phyloP scores from a whole-genome alignment of 1,140 invertebrate species.

The Teleogryllus occipitalis region DNA sequence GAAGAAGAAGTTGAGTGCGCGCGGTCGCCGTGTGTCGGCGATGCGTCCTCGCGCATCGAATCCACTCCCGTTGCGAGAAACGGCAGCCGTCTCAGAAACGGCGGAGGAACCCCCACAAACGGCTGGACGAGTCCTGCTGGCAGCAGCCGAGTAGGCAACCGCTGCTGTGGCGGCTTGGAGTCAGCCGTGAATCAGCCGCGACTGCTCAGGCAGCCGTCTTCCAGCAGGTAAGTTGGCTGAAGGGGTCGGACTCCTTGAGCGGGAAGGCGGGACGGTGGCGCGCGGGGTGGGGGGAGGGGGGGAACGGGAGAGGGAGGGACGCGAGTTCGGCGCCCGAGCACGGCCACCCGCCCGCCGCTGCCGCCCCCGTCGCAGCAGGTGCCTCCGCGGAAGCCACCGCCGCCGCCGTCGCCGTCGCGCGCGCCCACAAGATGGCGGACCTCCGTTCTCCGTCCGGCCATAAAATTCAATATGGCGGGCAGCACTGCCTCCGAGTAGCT shows the following conservation, averaged over 20 bases:
- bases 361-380: background rate
- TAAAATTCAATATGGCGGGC: constrained; percentile 4
- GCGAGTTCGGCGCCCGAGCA: background rate
- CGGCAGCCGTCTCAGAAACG: too few relatives aligned
- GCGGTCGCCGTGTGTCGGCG: too few relatives aligned
- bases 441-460: background rate
- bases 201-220: background rate
- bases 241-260: background rate
- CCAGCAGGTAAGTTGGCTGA: background rate
- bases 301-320: background rate
- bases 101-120: too few relatives aligned
- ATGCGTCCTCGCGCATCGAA: too few relatives aligned
- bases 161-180: background rate
- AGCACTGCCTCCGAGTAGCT: background rate
- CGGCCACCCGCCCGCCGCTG: background rate
- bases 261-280: background rate
- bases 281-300: too few relatives aligned
- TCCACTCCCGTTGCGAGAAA: too few relatives aligned
- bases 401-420: background rate
- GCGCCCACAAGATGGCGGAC: background rate
- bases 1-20: too few relatives aligned
- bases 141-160: background rate
- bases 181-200: background rate
- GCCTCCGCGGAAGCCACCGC: background rate
- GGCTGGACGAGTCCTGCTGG: too few relatives aligned